phyloP scores from a whole-genome alignment of 2,888 invertebrate genomes.

The Laspeyria flexula region DNA sequence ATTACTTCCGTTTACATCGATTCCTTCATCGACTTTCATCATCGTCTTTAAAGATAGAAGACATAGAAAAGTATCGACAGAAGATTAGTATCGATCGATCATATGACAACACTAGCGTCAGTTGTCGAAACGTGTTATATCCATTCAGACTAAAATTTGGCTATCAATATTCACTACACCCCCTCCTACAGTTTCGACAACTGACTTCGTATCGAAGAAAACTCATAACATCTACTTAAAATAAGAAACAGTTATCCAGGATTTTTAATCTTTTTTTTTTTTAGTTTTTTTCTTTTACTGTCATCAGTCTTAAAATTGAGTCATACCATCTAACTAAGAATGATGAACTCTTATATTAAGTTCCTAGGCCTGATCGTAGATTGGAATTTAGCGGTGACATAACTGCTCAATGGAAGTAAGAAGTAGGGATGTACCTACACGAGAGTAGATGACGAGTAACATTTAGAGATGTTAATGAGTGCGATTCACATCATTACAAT shows the following conservation, averaged over 20 bases:
- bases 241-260: slow-evolving; percentile 66
- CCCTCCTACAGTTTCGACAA: slow-evolving; percentile 56
- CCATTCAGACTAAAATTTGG: slow-evolving; percentile 60
- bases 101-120: slow-evolving; percentile 50
- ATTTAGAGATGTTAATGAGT: slow-evolving; percentile 47
- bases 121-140: slow-evolving; percentile 56
- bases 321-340: slow-evolving; percentile 84
- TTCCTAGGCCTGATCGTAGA: slow-evolving; percentile 81
- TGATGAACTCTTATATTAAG: slow-evolving; percentile 78
- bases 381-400: slow-evolving; percentile 49
- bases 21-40: slow-evolving; percentile 63
- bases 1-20: slow-evolving; percentile 62
- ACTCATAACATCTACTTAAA: slow-evolving; percentile 59
- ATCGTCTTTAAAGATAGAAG: slow-evolving; percentile 75
- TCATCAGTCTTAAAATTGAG: slow-evolving; percentile 87
- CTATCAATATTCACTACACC: slow-evolving; percentile 66
- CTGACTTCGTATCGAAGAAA: slow-evolving; percentile 51
- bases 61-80: slow-evolving; percentile 75
- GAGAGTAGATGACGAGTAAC: slow-evolving; percentile 64
- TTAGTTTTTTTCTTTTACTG: slow-evolving; percentile 68
- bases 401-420: slow-evolving; percentile 58
- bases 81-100: slow-evolving; percentile 60
- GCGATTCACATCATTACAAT: slow-evolving; percentile 43
- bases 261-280: slow-evolving; percentile 55
- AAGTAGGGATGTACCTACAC: slow-evolving; percentile 59